phyloP scores from a whole-genome alignment of 2,113 vertebrate genomes.

The Solenodon paradoxus region DNA sequence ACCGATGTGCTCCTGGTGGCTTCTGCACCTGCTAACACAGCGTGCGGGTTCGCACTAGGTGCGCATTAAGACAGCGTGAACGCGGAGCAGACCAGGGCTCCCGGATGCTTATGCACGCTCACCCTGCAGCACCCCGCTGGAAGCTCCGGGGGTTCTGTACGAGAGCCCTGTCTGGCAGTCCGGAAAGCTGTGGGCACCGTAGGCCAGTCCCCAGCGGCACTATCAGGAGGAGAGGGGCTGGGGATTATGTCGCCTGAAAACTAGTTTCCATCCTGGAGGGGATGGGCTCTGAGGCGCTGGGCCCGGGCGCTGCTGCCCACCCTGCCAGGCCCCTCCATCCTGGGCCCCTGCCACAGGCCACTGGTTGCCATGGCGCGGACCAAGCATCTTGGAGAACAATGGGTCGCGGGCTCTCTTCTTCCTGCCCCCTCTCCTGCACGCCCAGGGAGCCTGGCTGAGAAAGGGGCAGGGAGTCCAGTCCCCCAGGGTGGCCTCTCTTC shows the following conservation, averaged over 20 bases:
- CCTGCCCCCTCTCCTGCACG: not conserved
- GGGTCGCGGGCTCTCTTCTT: not conserved
- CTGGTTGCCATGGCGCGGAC: slow-evolving; percentile 66
- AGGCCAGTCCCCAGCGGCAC: not conserved
- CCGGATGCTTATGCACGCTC: rapidly evolving
- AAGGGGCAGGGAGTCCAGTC: slow-evolving; percentile 14
- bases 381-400: slow-evolving; percentile 69
- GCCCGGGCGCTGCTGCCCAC: not conserved
- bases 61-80: not conserved
- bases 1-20: rapidly evolving
- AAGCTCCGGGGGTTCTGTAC: not conserved
- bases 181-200: not conserved
- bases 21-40: rapidly evolving
- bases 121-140: not conserved
- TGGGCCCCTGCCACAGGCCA: not conserved
- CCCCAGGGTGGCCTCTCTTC: slow-evolving; percentile 25
- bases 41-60: too few species aligned
- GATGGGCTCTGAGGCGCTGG: not conserved
- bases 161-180: not conserved
- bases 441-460: slow-evolving; percentile 51
- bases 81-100: rapidly evolving
- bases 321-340: slow-evolving; percentile 40
- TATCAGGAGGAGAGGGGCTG: rapidly evolving
- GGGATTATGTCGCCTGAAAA: not conserved
- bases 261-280: not conserved